Percentiles rank a stretch among this genome's conserved stretches.
phyloP scores from a whole-genome alignment of 2,113 vertebrate species.

The Lasiurus cinereus region DNA sequence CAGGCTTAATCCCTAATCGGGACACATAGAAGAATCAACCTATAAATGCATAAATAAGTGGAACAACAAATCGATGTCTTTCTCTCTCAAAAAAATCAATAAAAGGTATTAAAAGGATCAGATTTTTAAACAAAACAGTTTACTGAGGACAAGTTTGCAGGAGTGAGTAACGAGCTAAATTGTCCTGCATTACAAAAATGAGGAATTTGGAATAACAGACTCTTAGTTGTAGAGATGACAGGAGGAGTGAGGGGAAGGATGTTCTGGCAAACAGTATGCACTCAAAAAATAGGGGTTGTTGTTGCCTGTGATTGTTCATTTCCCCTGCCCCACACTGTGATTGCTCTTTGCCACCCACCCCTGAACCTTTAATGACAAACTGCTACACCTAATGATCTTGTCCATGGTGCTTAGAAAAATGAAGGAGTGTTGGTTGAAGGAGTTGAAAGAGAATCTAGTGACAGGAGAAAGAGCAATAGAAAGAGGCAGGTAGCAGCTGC shows the following conservation, averaged over 20 bases:
- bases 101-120: too few species aligned
- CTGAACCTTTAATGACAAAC: neutral
- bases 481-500: neutral
- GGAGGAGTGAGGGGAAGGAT: neutral
- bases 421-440: neutral
- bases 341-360: neutral
- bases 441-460: neutral
- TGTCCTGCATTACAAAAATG: neutral
- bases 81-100: too few species aligned
- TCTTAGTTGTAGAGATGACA: neutral
- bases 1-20: too few species aligned
- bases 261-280: neutral
- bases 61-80: too few species aligned
- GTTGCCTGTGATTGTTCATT: neutral
- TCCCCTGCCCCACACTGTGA: neutral
- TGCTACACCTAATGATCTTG: neutral
- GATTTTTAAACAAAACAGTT: neutral
- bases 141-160: neutral
- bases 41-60: too few species aligned
- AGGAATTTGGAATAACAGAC: neutral
- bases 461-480: neutral
- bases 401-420: neutral
- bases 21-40: too few species aligned
- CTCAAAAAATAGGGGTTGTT: neutral
- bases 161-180: neutral